phyloP scores from a whole-genome alignment of 2,888 invertebrate species.

The Silvanus unidentatus region DNA sequence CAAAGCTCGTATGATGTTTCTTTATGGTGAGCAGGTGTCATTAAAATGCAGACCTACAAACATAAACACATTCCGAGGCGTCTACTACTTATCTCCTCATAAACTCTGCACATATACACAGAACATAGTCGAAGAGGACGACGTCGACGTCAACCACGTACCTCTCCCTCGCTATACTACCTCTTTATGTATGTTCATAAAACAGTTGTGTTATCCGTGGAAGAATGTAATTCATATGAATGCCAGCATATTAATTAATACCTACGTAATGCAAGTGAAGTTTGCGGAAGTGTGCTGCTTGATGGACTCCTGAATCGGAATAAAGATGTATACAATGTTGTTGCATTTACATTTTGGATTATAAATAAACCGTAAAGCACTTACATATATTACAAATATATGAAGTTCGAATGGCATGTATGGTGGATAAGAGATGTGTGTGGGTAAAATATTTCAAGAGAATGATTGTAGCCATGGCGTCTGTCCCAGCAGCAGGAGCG shows the following conservation, averaged over 20 bases:
- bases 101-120: conserved; percentile 3
- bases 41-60: conserved; percentile 22
- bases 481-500: background rate
- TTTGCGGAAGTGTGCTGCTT: no score
- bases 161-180: no score
- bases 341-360: no score
- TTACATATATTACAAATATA: no score
- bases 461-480: conserved; percentile 3
- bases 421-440: background rate
- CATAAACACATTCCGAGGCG: conserved; percentile 28
- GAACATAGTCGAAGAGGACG: no score
- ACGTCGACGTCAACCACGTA: no score
- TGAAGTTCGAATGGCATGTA: no score
- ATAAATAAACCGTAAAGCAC: no score
- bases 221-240: background rate
- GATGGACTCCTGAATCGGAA: no score
- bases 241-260: background rate
- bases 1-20: conserved; percentile 33
- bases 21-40: conserved; percentile 30
- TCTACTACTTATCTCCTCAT: conserved; percentile 20
- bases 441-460: background rate
- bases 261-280: no score
- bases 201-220: background rate
- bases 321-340: no score
- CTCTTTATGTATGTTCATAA: no score